These are phyloP conservation scores for Corythoichthys intestinalis DNA, from an alignment of 2,113 vertebrate genomes.

Conservation along the genomic window DNA sequence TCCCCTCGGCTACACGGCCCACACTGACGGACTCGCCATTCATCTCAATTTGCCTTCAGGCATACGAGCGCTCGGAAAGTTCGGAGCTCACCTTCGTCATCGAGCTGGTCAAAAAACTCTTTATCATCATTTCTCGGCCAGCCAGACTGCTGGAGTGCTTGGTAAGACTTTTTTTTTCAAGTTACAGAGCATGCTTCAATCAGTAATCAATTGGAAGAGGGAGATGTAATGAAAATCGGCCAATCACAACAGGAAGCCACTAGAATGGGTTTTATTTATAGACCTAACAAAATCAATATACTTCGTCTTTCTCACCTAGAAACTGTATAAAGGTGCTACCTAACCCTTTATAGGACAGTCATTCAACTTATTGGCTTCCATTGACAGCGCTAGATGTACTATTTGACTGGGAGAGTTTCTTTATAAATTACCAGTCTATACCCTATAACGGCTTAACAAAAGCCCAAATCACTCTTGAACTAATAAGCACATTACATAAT, in stretches of 20 bases:
- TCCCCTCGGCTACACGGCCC: neutral
- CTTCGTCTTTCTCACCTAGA: neutral
- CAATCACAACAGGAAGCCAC: neutral
- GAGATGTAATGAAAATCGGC: conserved; percentile 3
- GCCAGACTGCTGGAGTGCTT: conserved; percentile 89
- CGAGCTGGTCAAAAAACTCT: conserved; percentile 88
- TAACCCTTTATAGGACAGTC: neutral
- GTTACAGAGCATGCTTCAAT: neutral
- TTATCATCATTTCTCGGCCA: conserved; percentile 90
- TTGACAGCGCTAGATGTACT: too few species aligned
- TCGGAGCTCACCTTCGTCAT: conserved; percentile 88
- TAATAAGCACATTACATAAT: neutral
- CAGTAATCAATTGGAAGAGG: neutral
- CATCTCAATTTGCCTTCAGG: conserved; percentile 63
- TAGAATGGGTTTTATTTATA: neutral
- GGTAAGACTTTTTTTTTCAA: conserved; percentile 68
- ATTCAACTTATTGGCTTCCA: too few species aligned
- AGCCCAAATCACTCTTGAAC: neutral
- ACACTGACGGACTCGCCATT: neutral
- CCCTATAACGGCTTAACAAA: too few species aligned
- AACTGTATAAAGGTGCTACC: neutral
- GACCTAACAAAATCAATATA: neutral
- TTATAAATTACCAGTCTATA: too few species aligned
- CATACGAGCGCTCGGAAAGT: conserved; percentile 88
- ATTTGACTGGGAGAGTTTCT: too few species aligned